These are phyloP conservation scores for Lithobates sylvaticus DNA, from an alignment of 2,797 vertebrate genomes.

Conservation along the genomic window DNA sequence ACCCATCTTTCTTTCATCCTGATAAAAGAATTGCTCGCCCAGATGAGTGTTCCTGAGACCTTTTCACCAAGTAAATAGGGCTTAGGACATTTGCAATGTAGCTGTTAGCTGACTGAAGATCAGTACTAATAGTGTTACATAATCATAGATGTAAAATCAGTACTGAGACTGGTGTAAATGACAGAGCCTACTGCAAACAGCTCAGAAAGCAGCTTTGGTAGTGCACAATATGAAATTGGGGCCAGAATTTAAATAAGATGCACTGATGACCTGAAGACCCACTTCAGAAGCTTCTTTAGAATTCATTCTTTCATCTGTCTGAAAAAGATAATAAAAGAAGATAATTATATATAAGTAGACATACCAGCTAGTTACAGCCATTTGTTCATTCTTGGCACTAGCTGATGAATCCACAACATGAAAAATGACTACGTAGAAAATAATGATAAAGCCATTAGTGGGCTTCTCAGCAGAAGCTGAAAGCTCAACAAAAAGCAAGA, in stretches of 20 bases:
- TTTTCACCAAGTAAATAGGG: no score
- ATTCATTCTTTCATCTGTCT: neutral
- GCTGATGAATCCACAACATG: neutral
- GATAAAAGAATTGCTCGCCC: no score
- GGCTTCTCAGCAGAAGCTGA: neutral
- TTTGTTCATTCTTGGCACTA: neutral
- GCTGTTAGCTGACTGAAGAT: no score
- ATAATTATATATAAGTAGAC: neutral
- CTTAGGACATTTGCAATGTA: no score
- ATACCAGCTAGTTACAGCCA: neutral
- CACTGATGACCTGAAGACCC: neutral
- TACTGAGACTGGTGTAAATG: no score
- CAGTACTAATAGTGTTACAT: no score
- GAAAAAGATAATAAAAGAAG: neutral
- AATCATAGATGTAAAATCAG: no score
- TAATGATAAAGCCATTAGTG: neutral
- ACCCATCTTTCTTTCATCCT: no score
- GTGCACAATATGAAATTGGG: no score
- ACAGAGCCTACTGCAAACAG: no score
- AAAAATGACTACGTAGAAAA: neutral
- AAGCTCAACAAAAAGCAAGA: neutral
- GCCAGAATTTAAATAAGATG: neutral
- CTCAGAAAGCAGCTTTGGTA: no score
- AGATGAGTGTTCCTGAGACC: no score
- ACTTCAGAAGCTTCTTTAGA: neutral